Evolutionary conservation across 2,113 vertebrate species (phyloP).

Genomic region (Sisor rabdophorus): DNA sequence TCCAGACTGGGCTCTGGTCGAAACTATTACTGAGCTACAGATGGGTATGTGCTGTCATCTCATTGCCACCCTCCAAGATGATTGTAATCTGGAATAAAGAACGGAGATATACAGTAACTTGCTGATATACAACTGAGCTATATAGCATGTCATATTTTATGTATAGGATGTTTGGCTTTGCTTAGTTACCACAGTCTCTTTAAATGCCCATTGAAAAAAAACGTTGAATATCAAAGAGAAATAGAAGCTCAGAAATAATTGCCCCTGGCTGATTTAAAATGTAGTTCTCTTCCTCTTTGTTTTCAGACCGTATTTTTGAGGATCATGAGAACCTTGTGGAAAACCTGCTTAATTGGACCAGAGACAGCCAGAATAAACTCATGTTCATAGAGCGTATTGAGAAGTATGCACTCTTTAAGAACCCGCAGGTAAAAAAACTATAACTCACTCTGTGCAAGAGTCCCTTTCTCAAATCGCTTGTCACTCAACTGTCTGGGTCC

Average conservation of each 20-base stretch:
- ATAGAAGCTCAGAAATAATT: not conserved
- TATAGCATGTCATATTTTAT: not conserved
- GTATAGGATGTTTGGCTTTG: not conserved
- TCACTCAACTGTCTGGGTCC: not conserved
- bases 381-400: slow-evolving; percentile 97
- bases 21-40: slow-evolving; percentile 91
- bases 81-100: not conserved
- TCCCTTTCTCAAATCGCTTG: not conserved
- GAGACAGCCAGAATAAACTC: slow-evolving; percentile 97
- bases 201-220: not conserved
- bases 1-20: slow-evolving; percentile 94
- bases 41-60: slow-evolving; percentile 79
- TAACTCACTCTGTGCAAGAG: not conserved
- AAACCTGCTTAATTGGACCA: slow-evolving; percentile 96
- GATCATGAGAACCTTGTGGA: slow-evolving; percentile 98
- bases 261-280: no score
- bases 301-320: slow-evolving; percentile 93
- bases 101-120: not conserved
- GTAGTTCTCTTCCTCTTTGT: slow-evolving; percentile 60
- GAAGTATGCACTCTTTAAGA: slow-evolving; percentile 97
- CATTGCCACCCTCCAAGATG: not conserved
- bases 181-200: not conserved
- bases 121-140: not conserved
- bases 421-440: slow-evolving; percentile 81
- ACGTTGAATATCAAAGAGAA: not conserved